These are phyloP conservation scores for Pseudomyrmex dendroicus DNA, from an alignment of 1,140 invertebrate genomes.

Conservation along the genomic window DNA sequence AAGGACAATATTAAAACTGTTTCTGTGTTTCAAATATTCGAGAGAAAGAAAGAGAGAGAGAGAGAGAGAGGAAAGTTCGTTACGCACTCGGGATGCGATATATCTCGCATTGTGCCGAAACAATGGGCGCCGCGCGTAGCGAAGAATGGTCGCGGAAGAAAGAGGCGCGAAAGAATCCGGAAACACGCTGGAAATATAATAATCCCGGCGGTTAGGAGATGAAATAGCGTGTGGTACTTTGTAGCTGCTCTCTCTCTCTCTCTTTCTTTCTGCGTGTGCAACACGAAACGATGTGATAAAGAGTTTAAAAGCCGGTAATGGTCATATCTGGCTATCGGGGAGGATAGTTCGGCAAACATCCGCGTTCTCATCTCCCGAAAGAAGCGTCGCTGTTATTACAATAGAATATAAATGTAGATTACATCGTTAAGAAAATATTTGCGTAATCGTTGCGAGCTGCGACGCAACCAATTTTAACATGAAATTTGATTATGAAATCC, in stretches of 20 bases:
- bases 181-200: slow-evolving; percentile 45
- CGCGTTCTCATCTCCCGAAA: neutral
- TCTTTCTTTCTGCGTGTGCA: neutral
- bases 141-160: slow-evolving; percentile 15
- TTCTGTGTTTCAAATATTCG: slow-evolving; percentile 31
- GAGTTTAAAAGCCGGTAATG: slow-evolving; percentile 29
- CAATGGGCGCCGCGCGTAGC: slow-evolving; percentile 34
- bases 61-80: too few relatives aligned
- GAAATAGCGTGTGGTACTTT: slow-evolving; percentile 25
- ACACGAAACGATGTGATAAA: slow-evolving; percentile 22
- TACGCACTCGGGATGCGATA: slow-evolving; percentile 36
- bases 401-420: slow-evolving; percentile 52
- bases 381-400: slow-evolving; percentile 15
- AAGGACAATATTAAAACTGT: slow-evolving; percentile 39
- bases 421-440: slow-evolving; percentile 48
- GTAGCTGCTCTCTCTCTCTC: slow-evolving; percentile 24
- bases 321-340: slow-evolving; percentile 21
- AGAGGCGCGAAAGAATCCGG: slow-evolving; percentile 30
- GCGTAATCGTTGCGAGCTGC: neutral
- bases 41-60: too few relatives aligned
- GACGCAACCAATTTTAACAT: slow-evolving; percentile 29
- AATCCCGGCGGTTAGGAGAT: slow-evolving; percentile 20
- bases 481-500: slow-evolving; percentile 38
- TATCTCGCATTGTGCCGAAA: slow-evolving; percentile 53
- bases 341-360: slow-evolving; percentile 13